Conservation (phyloP, 2,797 vertebrate species). For the Sebastiscus albofasciatus region DNA sequence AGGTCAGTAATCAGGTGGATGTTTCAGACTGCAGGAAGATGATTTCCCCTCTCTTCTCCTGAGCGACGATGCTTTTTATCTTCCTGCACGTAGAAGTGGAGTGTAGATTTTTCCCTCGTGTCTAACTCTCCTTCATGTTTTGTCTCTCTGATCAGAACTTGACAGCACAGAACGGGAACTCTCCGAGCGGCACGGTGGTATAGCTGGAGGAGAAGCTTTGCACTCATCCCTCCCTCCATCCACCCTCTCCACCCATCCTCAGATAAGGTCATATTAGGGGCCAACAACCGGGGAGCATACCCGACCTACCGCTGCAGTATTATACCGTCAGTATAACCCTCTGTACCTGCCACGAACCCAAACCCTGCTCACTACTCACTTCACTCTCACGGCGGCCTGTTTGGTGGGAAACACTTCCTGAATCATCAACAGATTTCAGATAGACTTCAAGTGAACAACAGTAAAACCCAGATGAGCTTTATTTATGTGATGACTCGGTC, state of each 20-base stretch:
- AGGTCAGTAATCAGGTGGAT: neutral
- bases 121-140: slow-evolving; percentile 28
- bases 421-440: neutral
- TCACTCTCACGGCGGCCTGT: neutral
- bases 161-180: slow-evolving; percentile 90
- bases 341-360: neutral
- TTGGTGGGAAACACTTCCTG: slow-evolving; percentile 33
- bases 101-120: neutral
- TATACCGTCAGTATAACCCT: slow-evolving; percentile 41
- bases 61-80: neutral
- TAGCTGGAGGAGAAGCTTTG: slow-evolving; percentile 79
- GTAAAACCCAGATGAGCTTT: neutral
- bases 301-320: slow-evolving; percentile 57
- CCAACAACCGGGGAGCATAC: slow-evolving; percentile 29
- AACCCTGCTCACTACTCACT: neutral
- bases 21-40: neutral
- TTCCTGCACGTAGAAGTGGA: neutral
- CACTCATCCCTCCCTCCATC: slow-evolving; percentile 39
- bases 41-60: neutral
- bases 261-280: slow-evolving; percentile 11
- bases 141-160: slow-evolving; percentile 71
- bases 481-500: too few relatives aligned
- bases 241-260: neutral
- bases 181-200: slow-evolving; percentile 92
- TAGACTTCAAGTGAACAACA: neutral